phyloP scores from a whole-genome alignment of 2,113 vertebrate genomes.

The Probosciger aterrimus region DNA sequence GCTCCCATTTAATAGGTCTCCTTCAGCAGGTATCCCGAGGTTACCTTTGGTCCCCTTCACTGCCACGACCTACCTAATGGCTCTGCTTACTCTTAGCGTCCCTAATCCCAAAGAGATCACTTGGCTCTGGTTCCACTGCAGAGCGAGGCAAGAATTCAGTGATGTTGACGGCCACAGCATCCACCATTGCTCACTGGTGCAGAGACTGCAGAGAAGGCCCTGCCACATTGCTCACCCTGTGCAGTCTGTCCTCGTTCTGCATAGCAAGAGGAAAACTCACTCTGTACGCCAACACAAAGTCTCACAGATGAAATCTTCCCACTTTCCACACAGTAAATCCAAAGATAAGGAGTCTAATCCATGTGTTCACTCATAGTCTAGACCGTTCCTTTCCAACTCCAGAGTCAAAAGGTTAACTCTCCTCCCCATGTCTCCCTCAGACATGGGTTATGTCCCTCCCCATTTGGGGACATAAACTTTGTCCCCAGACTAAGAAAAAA shows the following conservation, averaged over 20 bases:
- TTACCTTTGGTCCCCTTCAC: not conserved
- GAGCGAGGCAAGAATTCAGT: not conserved
- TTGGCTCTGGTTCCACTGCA: not conserved
- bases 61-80: not conserved
- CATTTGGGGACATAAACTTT: not conserved
- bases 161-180: not conserved
- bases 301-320: not conserved
- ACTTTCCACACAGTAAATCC: not conserved
- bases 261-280: not conserved
- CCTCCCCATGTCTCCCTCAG: not conserved
- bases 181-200: accelerated
- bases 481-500: not conserved
- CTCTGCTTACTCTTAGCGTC: not conserved
- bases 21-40: not conserved
- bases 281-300: not conserved
- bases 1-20: not conserved
- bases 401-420: not conserved
- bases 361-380: not conserved
- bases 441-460: not conserved
- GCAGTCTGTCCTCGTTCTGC: accelerated
- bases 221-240: accelerated
- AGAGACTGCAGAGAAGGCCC: not conserved
- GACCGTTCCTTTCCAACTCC: not conserved
- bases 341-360: not conserved
- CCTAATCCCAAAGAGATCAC: too few species aligned